Base-by-base conservation (phyloP, 2,113 vertebrate species). In the Gavialis gangeticus region DNA sequence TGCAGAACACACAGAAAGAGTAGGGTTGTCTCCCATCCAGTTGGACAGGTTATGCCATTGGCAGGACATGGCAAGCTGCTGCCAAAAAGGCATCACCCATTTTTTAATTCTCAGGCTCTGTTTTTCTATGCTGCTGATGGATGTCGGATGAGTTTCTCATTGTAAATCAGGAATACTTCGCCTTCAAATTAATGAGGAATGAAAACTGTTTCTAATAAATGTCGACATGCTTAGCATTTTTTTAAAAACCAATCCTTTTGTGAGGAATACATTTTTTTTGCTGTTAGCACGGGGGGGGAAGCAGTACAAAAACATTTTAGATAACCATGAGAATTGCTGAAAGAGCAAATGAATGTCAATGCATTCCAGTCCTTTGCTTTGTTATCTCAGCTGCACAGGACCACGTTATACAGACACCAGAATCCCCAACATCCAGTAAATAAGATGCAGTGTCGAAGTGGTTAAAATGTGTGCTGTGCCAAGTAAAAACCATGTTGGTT, bases 201-300 rank as follows among this genome's bases (percentile, higher is more conserved):
- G 94, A 94, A 96, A 98, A 95, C 93, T 96, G 89, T 97, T 98
- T 97, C 96, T 94, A 97, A 98, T 98, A 98, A 98, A 96, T 95
- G 75, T 94, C 93, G 85, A 97, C 97, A 98, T 97, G 87, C 92
- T 96, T 93, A 94, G 60, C 95, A 97, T 98, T 97, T 96, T 96
- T 97, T 97, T 73, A 83, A 79, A 98, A 98, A 97, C 91, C 94
- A 95, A 93, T 83, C 82, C 55, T 97, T 97, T 97, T 93, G 89
- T 89, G 84, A 97, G 80, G 89, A 95, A 95, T 95, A 71, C 1
- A 84, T 94, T 96, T 78, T 92, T 92, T 91, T 77, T 84, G 6
- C 64, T 86, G 46, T 96, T 82, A 92, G 82, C 66, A 93, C 89
- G 84, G 67, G 82, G 59, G 73, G 81, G 75, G 91, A 95, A 88